Conservation (phyloP, 2,888 invertebrate genomes). For the Pantelozetes paolii region DNA sequence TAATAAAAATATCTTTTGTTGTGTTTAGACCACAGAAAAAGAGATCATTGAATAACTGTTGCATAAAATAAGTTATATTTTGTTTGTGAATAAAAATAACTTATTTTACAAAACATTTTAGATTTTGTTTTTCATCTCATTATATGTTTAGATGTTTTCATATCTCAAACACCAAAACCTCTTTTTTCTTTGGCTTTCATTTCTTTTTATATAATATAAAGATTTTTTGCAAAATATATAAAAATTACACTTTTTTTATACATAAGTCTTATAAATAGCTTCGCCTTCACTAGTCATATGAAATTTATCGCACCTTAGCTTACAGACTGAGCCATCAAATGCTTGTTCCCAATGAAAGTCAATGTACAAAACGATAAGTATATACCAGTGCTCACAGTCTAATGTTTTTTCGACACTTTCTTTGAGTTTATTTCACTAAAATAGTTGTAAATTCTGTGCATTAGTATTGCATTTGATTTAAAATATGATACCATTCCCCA, state of each 20-base stretch:
- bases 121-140: neutral
- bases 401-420: slow-evolving; percentile 17
- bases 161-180: too few relatives aligned
- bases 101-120: neutral
- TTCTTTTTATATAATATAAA: neutral
- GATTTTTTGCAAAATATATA: neutral
- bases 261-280: neutral
- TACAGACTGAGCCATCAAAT: neutral
- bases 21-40: neutral
- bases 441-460: neutral
- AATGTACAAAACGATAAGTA: neutral
- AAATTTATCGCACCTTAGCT: slow-evolving; percentile 20
- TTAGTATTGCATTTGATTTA: slow-evolving; percentile 9
- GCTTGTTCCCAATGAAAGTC: neutral
- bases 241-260: neutral
- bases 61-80: neutral
- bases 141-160: neutral
- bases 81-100: neutral
- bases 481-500: neutral
- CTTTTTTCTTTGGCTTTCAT: neutral
- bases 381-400: neutral
- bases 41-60: neutral
- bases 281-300: neutral
- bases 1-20: slow-evolving; percentile 20
- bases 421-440: neutral